Conservation (phyloP, 2,888 invertebrate genomes). For the Harpalus rubripes region DNA sequence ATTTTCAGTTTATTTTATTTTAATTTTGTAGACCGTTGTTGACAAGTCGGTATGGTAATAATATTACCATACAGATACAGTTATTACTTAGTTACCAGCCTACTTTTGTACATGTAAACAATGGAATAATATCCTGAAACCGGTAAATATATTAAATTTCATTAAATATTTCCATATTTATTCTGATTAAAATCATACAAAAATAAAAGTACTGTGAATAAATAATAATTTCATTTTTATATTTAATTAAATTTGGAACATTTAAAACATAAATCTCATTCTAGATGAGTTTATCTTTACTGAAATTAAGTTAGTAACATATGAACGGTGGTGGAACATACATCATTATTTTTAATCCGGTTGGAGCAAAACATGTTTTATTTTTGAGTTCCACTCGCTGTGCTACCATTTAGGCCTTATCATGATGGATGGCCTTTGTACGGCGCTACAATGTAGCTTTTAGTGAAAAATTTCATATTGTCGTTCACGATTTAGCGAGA, state of each 20-base stretch:
- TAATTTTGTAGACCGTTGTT: no score
- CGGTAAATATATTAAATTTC: no score
- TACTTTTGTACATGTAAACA: no score
- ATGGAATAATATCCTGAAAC: no score
- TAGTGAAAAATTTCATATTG: conserved; percentile 7
- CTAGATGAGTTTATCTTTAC: neutral
- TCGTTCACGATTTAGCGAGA: conserved; percentile 5
- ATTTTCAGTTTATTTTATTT: no score
- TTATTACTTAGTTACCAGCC: no score
- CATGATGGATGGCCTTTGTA: conserved; percentile 5
- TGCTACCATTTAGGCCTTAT: conserved; percentile 1
- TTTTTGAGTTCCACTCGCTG: neutral
- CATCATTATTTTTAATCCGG: conserved; percentile 6
- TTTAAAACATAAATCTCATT: neutral
- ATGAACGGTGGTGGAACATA: neutral
- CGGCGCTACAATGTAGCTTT: neutral
- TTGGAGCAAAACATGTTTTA: neutral
- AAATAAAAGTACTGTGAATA: no score
- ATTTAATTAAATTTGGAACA: neutral
- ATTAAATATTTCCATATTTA: no score
- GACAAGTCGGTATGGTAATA: no score
- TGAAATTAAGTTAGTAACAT: neutral
- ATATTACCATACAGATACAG: no score
- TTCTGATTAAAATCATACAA: no score
- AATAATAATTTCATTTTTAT: no score